Conservation (phyloP, 2,888 invertebrate species). For the Itoplectis maculator region DNA sequence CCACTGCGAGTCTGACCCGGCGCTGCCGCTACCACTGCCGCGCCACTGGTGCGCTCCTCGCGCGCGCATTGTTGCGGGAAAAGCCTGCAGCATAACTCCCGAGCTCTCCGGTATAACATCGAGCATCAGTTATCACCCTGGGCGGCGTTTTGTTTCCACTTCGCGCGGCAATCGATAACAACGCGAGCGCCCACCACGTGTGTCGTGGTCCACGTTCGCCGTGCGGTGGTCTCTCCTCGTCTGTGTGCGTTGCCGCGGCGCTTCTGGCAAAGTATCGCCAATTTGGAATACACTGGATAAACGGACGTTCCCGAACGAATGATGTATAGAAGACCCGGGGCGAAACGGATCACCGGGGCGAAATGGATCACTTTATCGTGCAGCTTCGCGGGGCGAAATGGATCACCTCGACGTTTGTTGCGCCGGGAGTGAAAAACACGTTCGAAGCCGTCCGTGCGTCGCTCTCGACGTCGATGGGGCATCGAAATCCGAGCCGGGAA, state of each 20-base stretch:
- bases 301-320: constrained; percentile 1
- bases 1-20: too few relatives aligned
- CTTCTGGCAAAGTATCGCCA: constrained; percentile 1
- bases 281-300: constrained; percentile 2
- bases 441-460: constrained; percentile 28
- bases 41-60: not conserved
- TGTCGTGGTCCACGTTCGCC: too few relatives aligned
- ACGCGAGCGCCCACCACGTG: not conserved
- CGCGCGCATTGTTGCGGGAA: constrained; percentile 22
- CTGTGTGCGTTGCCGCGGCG: not conserved
- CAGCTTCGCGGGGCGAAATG: too few relatives aligned
- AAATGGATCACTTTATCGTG: too few relatives aligned
- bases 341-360: too few relatives aligned
- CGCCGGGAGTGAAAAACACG: constrained; percentile 24
- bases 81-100: constrained; percentile 1
- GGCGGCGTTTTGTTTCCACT: constrained; percentile 15
- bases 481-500: constrained; percentile 12
- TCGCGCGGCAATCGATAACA: constrained; percentile 36
- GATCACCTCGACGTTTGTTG: too few relatives aligned
- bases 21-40: too few relatives aligned
- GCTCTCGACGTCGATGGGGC: not conserved
- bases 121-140: constrained; percentile 25
- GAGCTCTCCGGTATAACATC: constrained; percentile 12
- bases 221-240: too few relatives aligned
- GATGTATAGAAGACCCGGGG: not conserved